Evolutionary conservation across 2,113 vertebrate species (phyloP).

Genomic region (Colistium nudipinnis): DNA sequence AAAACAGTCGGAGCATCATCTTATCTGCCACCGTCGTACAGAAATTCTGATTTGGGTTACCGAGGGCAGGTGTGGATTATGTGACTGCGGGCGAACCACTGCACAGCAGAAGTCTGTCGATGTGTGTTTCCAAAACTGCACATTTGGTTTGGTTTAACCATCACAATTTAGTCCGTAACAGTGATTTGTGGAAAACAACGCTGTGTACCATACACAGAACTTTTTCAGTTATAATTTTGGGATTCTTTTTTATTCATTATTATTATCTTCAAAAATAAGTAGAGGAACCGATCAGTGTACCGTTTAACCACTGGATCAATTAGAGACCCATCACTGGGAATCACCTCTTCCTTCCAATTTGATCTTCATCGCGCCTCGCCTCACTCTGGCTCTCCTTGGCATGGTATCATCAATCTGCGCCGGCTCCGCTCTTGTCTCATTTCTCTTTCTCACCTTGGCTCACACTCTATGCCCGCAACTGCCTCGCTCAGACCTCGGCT

Average conservation of each 20-base stretch:
- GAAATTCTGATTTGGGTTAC: not conserved
- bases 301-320: too few species aligned
- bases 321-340: not conserved
- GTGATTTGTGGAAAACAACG: not conserved
- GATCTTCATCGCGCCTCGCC: constrained; percentile 24
- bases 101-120: too few species aligned
- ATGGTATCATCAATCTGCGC: constrained; percentile 37
- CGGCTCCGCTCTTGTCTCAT: constrained; percentile 19
- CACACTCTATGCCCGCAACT: not conserved
- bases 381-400: constrained; percentile 38
- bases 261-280: not conserved
- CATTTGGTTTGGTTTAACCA: too few species aligned
- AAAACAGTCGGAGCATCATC: not conserved
- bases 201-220: too few species aligned
- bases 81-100: too few species aligned
- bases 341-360: not conserved
- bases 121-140: too few species aligned
- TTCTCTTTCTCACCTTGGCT: constrained; percentile 47
- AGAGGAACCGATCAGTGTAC: too few species aligned
- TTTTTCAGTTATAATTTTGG: too few species aligned
- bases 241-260: not conserved
- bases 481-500: not conserved
- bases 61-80: too few species aligned
- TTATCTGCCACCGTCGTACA: not conserved
- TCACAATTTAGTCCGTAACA: too few species aligned